Percentiles rank a stretch among this genome's conserved stretches.
Evolutionary conservation across 2,888 invertebrate species (phyloP).

Genomic region (Apotomis turbidana): DNA sequence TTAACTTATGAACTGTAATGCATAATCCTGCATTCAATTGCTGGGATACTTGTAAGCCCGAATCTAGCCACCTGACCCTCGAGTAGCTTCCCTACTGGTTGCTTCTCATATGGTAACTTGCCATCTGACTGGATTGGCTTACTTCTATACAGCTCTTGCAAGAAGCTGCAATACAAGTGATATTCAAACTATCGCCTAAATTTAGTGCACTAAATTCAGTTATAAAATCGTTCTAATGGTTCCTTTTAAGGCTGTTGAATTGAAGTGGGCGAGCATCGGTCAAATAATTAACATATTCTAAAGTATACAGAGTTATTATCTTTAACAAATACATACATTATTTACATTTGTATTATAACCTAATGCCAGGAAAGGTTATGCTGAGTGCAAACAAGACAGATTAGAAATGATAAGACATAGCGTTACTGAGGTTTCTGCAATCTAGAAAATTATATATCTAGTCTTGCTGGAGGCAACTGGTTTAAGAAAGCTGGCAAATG

Average conservation of each 20-base stretch:
- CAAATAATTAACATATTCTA: conserved; percentile 3
- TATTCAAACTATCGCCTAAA: not conserved
- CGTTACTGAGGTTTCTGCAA: not conserved
- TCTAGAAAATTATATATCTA: not conserved
- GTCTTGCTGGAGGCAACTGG: too few relatives aligned
- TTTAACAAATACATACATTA: conserved; percentile 13
- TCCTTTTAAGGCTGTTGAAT: conserved; percentile 4
- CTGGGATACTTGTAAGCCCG: too few relatives aligned
- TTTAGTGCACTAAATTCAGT: not conserved
- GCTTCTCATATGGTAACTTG: too few relatives aligned
- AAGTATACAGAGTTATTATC: conserved; percentile 17
- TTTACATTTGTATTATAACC: conserved; percentile 1
- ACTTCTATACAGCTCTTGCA: too few relatives aligned
- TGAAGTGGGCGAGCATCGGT: not conserved
- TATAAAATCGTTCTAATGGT: not conserved
- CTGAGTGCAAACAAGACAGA: not conserved
- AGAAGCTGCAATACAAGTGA: too few relatives aligned
- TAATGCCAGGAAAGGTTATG: conserved; percentile 12
- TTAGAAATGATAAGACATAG: not conserved
- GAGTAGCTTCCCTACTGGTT: too few relatives aligned
- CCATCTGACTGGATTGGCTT: too few relatives aligned
- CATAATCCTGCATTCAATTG: too few relatives aligned
- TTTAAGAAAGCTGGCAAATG: too few relatives aligned
- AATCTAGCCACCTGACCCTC: too few relatives aligned
- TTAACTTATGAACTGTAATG: too few relatives aligned